Conservation (phyloP, 1,140 invertebrate species). For the Papilio polytes region DNA sequence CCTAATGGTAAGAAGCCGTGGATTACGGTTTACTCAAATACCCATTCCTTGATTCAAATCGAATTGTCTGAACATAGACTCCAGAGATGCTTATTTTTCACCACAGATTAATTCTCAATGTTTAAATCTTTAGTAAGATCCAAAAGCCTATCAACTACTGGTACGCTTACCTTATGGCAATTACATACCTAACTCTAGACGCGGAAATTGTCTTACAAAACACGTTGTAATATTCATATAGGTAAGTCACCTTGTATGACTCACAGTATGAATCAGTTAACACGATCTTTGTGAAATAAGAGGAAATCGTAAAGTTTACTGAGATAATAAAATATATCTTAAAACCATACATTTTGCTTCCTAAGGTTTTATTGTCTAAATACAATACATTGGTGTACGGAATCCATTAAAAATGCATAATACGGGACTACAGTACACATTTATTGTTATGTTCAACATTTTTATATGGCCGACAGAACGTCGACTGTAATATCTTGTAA, state of each 20-base stretch:
- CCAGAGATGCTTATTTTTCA: no score
- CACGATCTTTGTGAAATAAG: not conserved
- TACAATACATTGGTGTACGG: slow-evolving; percentile 2
- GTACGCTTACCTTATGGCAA: not conserved
- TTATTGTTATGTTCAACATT: not conserved
- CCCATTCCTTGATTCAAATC: not conserved
- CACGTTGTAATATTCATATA: not conserved
- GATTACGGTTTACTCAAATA: not conserved
- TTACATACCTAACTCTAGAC: not conserved
- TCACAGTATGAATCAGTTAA: not conserved
- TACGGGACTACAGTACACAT: not conserved
- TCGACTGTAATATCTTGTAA: not conserved
- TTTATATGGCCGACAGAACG: not conserved
- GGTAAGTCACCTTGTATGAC: not conserved
- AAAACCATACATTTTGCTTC: not conserved
- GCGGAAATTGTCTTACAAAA: not conserved
- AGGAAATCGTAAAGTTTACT: slow-evolving; percentile 4
- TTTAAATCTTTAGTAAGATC: no score
- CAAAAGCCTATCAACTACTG: no score
- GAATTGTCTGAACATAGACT: no score
- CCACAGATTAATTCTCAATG: no score
- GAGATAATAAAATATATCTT: not conserved
- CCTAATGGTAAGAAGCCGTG: not conserved
- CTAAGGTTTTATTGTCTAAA: slow-evolving; percentile 10
- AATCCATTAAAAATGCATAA: not conserved